Conservation (phyloP, 2,797 vertebrate species). For the Etheostoma perlongum region DNA sequence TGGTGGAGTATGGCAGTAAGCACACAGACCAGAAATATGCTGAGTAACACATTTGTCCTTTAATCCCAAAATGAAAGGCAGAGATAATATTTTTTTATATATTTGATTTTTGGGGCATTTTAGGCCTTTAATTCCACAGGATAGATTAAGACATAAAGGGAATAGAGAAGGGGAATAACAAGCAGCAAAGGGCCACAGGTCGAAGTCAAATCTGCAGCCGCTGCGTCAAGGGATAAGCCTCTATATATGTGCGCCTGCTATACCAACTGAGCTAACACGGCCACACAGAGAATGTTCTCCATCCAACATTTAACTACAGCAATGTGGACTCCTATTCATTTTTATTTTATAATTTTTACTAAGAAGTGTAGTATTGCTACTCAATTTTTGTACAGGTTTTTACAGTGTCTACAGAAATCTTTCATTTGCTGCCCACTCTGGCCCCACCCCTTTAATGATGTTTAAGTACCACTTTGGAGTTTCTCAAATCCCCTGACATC, state of each 20-base stretch:
- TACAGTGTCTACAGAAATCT: slow-evolving; percentile 1
- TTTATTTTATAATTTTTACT: background rate
- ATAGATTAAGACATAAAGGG: no score
- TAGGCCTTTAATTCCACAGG: no score
- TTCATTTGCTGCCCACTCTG: background rate
- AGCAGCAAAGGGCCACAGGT: no score
- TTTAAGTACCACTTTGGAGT: slow-evolving; percentile 1
- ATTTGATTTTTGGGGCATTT: no score
- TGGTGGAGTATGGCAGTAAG: slow-evolving; percentile 31
- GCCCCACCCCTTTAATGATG: background rate
- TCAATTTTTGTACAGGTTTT: background rate
- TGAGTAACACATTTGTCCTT: slow-evolving; percentile 29
- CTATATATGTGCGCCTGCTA: no score
- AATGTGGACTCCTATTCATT: background rate
- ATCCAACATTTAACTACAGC: slow-evolving; percentile 6
- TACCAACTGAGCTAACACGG: no score
- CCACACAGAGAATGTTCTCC: slow-evolving; percentile 1
- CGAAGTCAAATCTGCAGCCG: no score
- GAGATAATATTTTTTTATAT: background rate
- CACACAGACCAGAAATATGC: slow-evolving; percentile 34
- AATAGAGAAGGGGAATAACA: no score
- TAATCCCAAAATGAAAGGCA: slow-evolving; percentile 26
- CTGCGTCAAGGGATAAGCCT: no score
- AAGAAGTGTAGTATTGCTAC: background rate
- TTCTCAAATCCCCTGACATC: background rate